Base-by-base conservation (phyloP, 1,140 invertebrate genomes). In the Leptoteleia sp. region DNA sequence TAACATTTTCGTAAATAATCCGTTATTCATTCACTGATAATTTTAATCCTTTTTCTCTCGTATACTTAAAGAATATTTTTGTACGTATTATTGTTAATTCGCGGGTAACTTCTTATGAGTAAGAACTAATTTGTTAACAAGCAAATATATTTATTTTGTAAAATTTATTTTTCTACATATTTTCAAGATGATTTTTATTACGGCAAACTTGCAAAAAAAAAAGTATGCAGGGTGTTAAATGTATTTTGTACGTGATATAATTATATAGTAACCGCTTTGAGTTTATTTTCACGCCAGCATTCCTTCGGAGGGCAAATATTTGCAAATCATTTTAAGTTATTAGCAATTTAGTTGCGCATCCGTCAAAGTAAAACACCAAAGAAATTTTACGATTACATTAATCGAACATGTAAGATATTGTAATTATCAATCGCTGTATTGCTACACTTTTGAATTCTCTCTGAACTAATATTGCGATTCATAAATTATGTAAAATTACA, bases 341-440 rank as follows among this genome's bases (percentile, higher is more conserved):
- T 52, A 12, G 12, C 35, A 27, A 29, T 7, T 31, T 8, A 43
- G 15, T 45, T 27, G 0, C 2, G 19, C 4, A 40, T 55, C 61
- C 11, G 19, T 47, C 57, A 22, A 1, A 55, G 13, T 52, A 71
- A n/a, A n/a, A 79, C 71, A 76, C 72, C 78, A 76, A 76, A 80
- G 61, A 67, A 76, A 38, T 62, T 50, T 35, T 22, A 64, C 55
- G 50, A 57, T 65, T 73, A 52, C 57, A 73, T 77, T 77, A 81
- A 81, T 68, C 65, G 68, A 31, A 61, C 33, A 3, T 89, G 87
- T 89, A 88, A 84, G 37, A 89, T 89, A 89, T 85, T 89, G 87
- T 89, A 89, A 89, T 88, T 89, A 89, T 80, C 38, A 11, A 61
- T 88, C 68, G 42, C 79, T 86, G 83, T 88, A 84, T 76, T 54